These are phyloP conservation scores for Crotalus horridus DNA, from an alignment of 2,113 vertebrate genomes.

Conservation along the genomic window DNA sequence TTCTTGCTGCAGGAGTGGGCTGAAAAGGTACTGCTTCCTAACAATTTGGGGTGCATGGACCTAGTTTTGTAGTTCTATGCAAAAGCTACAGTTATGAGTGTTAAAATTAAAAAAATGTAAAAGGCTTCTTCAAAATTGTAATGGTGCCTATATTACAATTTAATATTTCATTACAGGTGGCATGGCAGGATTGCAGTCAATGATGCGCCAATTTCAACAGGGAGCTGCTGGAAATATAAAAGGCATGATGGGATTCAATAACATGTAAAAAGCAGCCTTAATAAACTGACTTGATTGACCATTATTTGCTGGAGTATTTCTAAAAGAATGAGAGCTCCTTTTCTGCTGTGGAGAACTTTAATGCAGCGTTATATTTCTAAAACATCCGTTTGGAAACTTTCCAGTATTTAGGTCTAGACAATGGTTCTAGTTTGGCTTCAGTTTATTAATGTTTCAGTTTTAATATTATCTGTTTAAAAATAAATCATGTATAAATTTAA, in stretches of 20 bases:
- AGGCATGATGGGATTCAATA: slow-evolving; percentile 99
- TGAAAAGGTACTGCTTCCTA: neutral
- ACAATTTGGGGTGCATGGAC: neutral
- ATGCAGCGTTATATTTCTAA: slow-evolving; percentile 41
- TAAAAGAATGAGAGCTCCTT: slow-evolving; percentile 64
- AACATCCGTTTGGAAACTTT: slow-evolving; percentile 54
- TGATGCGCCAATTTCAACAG: slow-evolving; percentile 99
- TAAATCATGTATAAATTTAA: slow-evolving; percentile 76
- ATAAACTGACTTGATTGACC: slow-evolving; percentile 67
- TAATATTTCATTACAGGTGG: slow-evolving; percentile 76
- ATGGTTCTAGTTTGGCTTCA: slow-evolving; percentile 70
- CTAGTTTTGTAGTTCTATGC: neutral
- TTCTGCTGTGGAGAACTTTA: slow-evolving; percentile 55
- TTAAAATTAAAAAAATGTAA: neutral
- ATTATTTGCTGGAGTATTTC: slow-evolving; percentile 63
- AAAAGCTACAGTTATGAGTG: neutral
- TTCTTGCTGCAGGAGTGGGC: neutral
- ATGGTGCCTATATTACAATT: slow-evolving; percentile 2
- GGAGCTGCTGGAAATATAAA: slow-evolving; percentile 99
- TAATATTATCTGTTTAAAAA: slow-evolving; percentile 63
- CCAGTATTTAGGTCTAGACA: slow-evolving; percentile 67
- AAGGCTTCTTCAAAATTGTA: neutral
- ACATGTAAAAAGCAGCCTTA: slow-evolving; percentile 89
- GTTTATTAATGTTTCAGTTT: slow-evolving; percentile 62
- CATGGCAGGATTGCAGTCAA: slow-evolving; percentile 97